Conservation (phyloP, 2,797 vertebrate genomes). For the Artibeus lituratus region DNA sequence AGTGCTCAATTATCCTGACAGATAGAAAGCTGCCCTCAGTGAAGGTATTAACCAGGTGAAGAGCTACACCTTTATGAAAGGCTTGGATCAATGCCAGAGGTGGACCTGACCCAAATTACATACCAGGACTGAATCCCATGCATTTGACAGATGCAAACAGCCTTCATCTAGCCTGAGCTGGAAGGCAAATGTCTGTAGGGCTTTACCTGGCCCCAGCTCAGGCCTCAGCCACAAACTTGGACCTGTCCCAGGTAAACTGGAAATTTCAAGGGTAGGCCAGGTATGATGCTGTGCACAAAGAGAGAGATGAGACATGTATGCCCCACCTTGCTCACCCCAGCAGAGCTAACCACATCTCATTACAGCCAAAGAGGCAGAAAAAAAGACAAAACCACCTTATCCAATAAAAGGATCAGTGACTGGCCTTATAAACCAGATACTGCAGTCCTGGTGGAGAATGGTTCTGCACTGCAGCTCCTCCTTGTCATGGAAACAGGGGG, state of each 20-base stretch:
- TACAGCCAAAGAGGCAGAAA: neutral
- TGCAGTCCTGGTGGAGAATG: neutral
- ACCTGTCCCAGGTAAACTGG: neutral
- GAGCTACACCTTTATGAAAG: neutral
- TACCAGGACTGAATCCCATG: neutral
- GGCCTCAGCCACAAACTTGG: slow-evolving; percentile 13
- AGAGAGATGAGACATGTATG: neutral
- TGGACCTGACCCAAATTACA: neutral
- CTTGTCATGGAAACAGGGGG: neutral
- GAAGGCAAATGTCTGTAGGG: neutral
- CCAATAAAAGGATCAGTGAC: neutral
- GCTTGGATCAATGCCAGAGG: neutral
- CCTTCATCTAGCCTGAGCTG: neutral
- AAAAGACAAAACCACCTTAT: neutral
- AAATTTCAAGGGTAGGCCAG: slow-evolving; percentile 15
- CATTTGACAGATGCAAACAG: neutral
- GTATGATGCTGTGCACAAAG: neutral
- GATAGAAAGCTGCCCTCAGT: neutral
- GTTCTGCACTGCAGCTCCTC: neutral
- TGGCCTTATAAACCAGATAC: neutral
- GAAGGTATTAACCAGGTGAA: neutral
- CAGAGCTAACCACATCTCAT: neutral
- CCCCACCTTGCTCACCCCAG: neutral
- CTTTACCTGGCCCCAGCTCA: neutral
- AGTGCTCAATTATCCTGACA: neutral